Percentiles rank a stretch among this genome's conserved stretches.
phyloP scores from a whole-genome alignment of 2,888 invertebrate species.

The Deroplatys truncata region DNA sequence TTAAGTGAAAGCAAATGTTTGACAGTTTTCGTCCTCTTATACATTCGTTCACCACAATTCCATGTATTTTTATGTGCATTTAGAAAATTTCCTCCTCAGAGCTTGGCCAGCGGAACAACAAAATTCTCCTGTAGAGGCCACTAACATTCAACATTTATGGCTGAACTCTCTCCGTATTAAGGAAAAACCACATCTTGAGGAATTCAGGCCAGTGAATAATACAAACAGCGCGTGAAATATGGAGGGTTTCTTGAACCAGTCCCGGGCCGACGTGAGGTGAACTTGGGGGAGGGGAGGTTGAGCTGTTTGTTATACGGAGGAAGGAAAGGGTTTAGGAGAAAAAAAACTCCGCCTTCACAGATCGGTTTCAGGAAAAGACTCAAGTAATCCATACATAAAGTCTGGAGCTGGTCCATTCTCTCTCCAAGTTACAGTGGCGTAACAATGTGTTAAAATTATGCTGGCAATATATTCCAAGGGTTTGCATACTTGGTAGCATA shows the following conservation, averaged over 20 bases:
- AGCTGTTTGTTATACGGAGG: not conserved
- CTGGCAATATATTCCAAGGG: too few species aligned
- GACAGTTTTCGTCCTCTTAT: too few species aligned
- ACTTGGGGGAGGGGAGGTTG: not conserved
- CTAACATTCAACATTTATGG: not conserved
- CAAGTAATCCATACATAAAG: not conserved
- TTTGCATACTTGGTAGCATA: too few species aligned
- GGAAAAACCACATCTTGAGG: not conserved
- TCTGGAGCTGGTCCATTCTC: not conserved
- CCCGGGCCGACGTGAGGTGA: not conserved
- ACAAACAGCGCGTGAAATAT: not conserved
- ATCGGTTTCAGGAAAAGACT: not conserved
- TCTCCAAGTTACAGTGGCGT: too few species aligned
- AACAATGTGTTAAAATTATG: too few species aligned
- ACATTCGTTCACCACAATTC: too few species aligned
- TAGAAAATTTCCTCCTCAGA: too few species aligned
- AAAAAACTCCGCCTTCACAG: not conserved
- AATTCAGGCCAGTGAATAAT: not conserved
- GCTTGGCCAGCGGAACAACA: not conserved
- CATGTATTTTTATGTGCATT: too few species aligned
- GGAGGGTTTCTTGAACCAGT: not conserved
- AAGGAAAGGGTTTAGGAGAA: not conserved
- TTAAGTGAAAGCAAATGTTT: too few species aligned
- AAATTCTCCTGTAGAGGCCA: not conserved
- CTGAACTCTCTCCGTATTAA: not conserved